Evolutionary conservation across 2,888 invertebrate genomes (phyloP).

Genomic region (Polydrusus tereticollis): DNA sequence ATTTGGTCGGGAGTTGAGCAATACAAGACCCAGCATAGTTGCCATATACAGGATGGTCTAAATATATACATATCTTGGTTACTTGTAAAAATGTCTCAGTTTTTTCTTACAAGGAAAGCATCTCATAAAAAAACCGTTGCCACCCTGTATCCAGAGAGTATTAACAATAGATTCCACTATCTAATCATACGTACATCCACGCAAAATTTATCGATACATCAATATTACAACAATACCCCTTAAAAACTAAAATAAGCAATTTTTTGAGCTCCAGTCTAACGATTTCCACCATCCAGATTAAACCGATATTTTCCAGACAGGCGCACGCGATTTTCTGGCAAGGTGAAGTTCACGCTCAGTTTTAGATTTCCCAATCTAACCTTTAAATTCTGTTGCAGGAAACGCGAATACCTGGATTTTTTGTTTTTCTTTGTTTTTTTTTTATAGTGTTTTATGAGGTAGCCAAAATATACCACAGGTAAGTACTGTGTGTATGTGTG

Average conservation of each 20-base stretch:
- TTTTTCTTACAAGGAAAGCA: no score
- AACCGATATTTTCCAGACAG: constrained; percentile 3
- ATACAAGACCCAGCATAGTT: no score
- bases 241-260: background rate
- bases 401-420: background rate
- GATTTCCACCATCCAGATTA: constrained; percentile 2
- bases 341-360: background rate
- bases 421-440: background rate
- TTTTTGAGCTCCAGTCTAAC: background rate
- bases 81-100: no score
- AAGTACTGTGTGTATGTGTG: background rate
- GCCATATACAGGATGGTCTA: no score
- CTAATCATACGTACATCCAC: background rate
- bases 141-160: background rate
- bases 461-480: background rate
- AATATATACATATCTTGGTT: no score
- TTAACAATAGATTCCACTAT: background rate
- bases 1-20: no score
- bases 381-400: background rate
- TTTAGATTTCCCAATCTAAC: constrained; percentile 3
- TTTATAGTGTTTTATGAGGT: background rate
- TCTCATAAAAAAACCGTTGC: no score
- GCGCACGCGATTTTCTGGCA: background rate
- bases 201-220: background rate
- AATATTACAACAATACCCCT: constrained; percentile 1